A percentile compares a stretch with the other conserved stretches of the same genome.
Conservation (phyloP, 2,113 vertebrate species). For the Puntigrus tetrazona region DNA sequence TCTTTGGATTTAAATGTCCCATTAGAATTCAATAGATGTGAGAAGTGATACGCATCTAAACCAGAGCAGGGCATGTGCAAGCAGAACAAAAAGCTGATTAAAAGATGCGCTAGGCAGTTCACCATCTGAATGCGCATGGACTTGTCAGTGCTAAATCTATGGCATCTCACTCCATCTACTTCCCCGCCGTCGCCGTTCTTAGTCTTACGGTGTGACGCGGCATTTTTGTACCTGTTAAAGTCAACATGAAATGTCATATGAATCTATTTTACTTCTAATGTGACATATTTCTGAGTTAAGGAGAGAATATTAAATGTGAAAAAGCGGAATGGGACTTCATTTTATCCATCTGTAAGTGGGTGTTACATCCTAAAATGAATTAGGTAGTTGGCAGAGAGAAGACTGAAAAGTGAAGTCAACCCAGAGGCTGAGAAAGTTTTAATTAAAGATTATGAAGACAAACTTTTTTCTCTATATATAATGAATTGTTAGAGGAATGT, state of each 20-base stretch:
- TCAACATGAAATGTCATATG: background rate
- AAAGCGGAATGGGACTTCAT: background rate
- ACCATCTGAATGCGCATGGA: constrained; percentile 49
- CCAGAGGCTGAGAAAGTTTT: background rate
- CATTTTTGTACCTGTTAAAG: background rate
- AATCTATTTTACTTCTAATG: background rate
- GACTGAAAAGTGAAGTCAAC: background rate
- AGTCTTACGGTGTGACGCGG: background rate
- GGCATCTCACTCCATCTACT: constrained; percentile 59
- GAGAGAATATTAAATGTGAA: background rate
- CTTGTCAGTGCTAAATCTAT: constrained; percentile 68
- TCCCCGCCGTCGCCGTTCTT: background rate
- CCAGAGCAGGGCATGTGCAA: constrained; percentile 74
- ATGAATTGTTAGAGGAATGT: background rate
- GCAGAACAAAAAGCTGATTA: constrained; percentile 64
- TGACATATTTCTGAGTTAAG: background rate
- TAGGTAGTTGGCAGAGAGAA: background rate
- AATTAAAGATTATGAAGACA: background rate
- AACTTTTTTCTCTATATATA: background rate
- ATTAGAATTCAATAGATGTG: constrained; percentile 56
- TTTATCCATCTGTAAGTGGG: background rate
- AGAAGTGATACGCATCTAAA: constrained; percentile 64
- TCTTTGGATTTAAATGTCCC: constrained; percentile 57
- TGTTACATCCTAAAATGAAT: background rate
- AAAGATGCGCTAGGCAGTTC: constrained; percentile 51